Base-by-base conservation (phyloP, 2,888 invertebrate species). In the Heliconius sara region DNA sequence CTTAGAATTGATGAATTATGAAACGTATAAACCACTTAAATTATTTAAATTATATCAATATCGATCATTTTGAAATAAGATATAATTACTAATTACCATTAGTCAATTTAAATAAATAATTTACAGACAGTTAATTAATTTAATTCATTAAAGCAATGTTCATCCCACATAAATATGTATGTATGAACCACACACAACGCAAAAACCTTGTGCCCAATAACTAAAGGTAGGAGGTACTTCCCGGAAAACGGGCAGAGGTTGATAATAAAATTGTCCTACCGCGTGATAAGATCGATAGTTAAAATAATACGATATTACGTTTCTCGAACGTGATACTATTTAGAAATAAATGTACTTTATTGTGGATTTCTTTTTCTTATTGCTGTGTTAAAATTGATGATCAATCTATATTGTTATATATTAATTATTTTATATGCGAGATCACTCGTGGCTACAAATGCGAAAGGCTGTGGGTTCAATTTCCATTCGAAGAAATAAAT, bases 241-340 rank as follows among this genome's bases (percentile, higher is more conserved):
- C 82, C 80, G 82, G 77, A 79, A 79, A 82, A 66, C 70, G 43
- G 52, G 43, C 60, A 73, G 39, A 39, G 4, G 70, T 65, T 77
- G 79, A 76, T 76, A 80, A 79, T 79, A 82, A 81, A 81, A 79
- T 80, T 74, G 71, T 71, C 71, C 71, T 72, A 79, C 66, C 66
- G 52, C 79, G 63, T 39, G 80, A 82, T 80, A 82, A 77, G n/a
- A 82, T 82, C 80, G 70, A 70, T 39, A 57, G 52, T 78, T 78
- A 67, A 77, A 77, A 76, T 74, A 52, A 76, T 78, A 78, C 72
- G 43, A 67, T 39, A 72, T 52, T 78, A 77, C 27, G 78, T 77
- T 76, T 74, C 79, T 22, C 43, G 66, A 39, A 73, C 30, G n/a
- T n/a, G 30, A 73, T 73, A n/a, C n/a, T 22, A 30, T 57, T 30